phyloP scores from a whole-genome alignment of 2,797 vertebrate genomes.

The Gymnoscopelus microlampas region DNA sequence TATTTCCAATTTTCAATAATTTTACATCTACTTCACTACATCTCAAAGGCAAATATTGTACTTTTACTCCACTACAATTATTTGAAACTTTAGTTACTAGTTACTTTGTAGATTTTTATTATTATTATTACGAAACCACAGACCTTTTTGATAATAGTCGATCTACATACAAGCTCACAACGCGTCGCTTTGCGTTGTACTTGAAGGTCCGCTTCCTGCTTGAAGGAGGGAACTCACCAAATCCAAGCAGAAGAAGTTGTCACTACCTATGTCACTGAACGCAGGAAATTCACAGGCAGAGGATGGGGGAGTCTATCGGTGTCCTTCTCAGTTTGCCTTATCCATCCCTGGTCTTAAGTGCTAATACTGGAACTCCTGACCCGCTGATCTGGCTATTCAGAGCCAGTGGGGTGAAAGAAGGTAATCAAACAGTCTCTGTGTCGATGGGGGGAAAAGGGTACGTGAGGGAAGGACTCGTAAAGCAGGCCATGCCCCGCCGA shows the following conservation, averaged over 20 bases:
- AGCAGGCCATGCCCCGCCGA: constrained; percentile 22
- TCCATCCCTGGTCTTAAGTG: constrained; percentile 22
- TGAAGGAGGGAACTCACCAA: constrained; percentile 43
- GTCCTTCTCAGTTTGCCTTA: not conserved
- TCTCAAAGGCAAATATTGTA: too few species aligned
- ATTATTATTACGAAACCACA: too few species aligned
- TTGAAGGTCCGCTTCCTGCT: constrained; percentile 36
- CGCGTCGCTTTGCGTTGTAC: too few species aligned
- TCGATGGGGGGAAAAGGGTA: constrained; percentile 16
- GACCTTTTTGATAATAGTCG: too few species aligned
- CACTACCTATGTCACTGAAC: constrained; percentile 20
- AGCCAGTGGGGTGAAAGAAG: constrained; percentile 56
- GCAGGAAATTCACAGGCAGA: constrained; percentile 50
- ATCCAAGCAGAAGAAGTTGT: constrained; percentile 50
- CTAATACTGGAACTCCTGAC: constrained; percentile 57
- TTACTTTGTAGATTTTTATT: too few species aligned
- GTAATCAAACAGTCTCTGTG: constrained; percentile 59
- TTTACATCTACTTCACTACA: too few species aligned
- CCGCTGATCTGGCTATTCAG: constrained; percentile 38
- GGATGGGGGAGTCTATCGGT: constrained; percentile 27
- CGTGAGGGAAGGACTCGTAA: constrained; percentile 29
- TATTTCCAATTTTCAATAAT: too few species aligned
- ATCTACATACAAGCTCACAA: too few species aligned
- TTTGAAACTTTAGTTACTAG: too few species aligned
- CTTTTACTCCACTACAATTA: too few species aligned